Conservation (phyloP, 2,888 invertebrate genomes). For the Drosophila bunnanda region DNA sequence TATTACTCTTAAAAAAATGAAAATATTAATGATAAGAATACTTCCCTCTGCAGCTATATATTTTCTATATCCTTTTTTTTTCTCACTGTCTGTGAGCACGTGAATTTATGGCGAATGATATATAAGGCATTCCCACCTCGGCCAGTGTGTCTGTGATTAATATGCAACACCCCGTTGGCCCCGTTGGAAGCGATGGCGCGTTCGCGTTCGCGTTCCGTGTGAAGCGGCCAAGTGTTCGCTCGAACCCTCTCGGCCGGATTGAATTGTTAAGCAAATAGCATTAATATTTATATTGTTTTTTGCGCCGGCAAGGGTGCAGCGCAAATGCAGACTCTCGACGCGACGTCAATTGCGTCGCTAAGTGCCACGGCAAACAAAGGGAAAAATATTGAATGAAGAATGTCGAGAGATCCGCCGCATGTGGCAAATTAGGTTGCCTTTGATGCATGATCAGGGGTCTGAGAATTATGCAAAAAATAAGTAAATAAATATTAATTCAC, state of each 20-base stretch:
- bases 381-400: constrained; percentile 59
- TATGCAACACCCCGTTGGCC: constrained; percentile 70
- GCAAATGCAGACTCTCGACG: constrained; percentile 13
- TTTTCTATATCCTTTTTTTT: neutral
- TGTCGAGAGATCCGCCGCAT: constrained; percentile 65
- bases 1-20: neutral
- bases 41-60: neutral
- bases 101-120: constrained; percentile 35
- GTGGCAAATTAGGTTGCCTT: constrained; percentile 73
- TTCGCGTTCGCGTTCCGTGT: constrained; percentile 60
- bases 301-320: constrained; percentile 36
- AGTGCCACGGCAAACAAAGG: constrained; percentile 61
- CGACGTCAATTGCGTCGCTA: constrained; percentile 62
- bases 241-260: constrained; percentile 53
- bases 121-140: constrained; percentile 37
- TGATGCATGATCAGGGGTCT: constrained; percentile 44
- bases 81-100: constrained; percentile 4
- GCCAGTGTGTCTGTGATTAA: constrained; percentile 63
- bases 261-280: constrained; percentile 79
- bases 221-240: constrained; percentile 70
- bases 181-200: constrained; percentile 7
- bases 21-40: neutral
- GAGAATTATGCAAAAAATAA: constrained; percentile 12
- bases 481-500: constrained; percentile 15
- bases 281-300: constrained; percentile 76